Percentiles rank a stretch among this genome's conserved stretches.
phyloP scores from a whole-genome alignment of 2,888 invertebrate genomes.

The Callyntrura sp. region DNA sequence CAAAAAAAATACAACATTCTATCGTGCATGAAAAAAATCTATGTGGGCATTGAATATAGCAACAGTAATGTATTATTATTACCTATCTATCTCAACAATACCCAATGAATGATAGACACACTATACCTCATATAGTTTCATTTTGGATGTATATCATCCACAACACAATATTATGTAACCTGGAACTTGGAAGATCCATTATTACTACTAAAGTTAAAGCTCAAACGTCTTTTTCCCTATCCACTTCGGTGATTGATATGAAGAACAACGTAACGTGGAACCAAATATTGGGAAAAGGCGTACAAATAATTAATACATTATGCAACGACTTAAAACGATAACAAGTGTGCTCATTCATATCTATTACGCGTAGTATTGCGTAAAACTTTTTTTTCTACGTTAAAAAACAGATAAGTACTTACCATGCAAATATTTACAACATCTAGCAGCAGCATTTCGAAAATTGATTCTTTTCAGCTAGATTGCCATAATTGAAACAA shows the following conservation, averaged over 20 bases:
- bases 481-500: slow-evolving; percentile 35
- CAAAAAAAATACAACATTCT: neutral
- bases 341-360: neutral
- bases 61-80: neutral
- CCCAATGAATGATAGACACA: neutral
- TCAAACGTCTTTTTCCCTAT: neutral
- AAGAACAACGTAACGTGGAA: neutral
- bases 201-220: neutral
- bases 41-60: neutral
- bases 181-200: neutral
- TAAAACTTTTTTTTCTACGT: neutral
- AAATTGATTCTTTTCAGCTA: neutral
- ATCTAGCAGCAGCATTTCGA: neutral
- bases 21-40: slow-evolving; percentile 9
- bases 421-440: neutral
- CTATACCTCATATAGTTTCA: neutral
- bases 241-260: slow-evolving; percentile 28
- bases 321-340: neutral
- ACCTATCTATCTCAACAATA: neutral
- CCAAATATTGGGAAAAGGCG: neutral
- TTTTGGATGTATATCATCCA: neutral
- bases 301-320: neutral
- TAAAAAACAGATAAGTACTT: too few relatives aligned
- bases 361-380: neutral
- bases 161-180: too few relatives aligned